Base-by-base conservation (phyloP, 2,113 vertebrate species). In the Callipepla californica region DNA sequence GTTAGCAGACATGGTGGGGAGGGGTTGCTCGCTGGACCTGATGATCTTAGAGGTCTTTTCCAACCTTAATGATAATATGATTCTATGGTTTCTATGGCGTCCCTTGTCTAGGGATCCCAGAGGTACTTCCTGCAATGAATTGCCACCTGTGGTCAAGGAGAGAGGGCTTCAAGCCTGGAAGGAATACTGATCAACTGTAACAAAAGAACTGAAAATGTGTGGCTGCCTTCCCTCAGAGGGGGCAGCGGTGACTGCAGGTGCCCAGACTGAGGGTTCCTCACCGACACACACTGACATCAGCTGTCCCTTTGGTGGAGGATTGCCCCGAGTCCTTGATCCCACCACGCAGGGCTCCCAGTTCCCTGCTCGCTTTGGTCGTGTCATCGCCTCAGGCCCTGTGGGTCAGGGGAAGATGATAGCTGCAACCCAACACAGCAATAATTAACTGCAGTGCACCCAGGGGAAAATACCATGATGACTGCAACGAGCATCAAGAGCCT, bases 351-450 rank as follows among this genome's bases (percentile, higher is more conserved):
- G 19, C 63, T 74, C 78, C 67, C 55, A 12, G 38, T 47, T 89
- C 58, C 78, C 92, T 51, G 50, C 78, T 62, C 20, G 34, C 30
- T 80, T 76, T 66, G 18, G 40, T 53, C 44, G 9, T 73, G 83
- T 45, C 28, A 0, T 91, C 23, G 91, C 94, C 66, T 38, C 85
- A 70, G 91, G 95, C 70, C 0, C 66, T 16, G 62, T 4, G 2
- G 84, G 28, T 58, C 72, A 13, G 63, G 34, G 47, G 89, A 93
- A 94, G 85, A 90, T 65, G 85, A 95, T 84, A 75, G 42, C 87
- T 62, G 61, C 90, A 93, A 65, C 66, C 68, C 36, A 81, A 72
- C 57, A 55, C n/a, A 94, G 90, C 69, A 79, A 67, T 85, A 93
- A 96, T 88, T 95, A 95, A 79, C 65, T 50, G 61, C 1, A 7